A percentile compares a stretch with the other conserved stretches of the same genome.
These are phyloP conservation scores for Enhydra lutris DNA, from an alignment of 2,113 vertebrate species.

Conservation along the genomic window DNA sequence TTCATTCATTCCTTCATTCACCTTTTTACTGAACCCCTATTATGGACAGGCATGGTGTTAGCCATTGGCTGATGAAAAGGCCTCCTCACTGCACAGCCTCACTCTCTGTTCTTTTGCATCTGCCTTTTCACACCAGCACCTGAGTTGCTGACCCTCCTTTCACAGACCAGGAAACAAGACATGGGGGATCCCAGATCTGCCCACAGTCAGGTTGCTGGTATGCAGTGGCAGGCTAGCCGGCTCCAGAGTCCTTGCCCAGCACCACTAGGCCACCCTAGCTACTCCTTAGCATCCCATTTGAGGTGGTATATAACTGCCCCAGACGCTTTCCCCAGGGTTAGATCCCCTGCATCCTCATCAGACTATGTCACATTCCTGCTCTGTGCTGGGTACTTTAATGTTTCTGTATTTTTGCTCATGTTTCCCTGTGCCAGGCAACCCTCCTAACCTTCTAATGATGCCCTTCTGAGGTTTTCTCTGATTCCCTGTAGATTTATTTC, in stretches of 20 bases:
- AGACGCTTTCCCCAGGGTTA: not conserved
- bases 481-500: not conserved
- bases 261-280: not conserved
- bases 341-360: not conserved
- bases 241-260: not conserved
- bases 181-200: not conserved
- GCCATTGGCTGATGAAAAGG: not conserved
- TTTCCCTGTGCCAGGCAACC: not conserved
- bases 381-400: not conserved
- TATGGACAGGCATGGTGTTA: not conserved
- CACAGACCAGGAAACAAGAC: not conserved
- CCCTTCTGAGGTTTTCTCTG: not conserved
- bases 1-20: not conserved
- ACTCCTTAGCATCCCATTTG: not conserved
- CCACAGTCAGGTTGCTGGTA: not conserved
- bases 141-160: not conserved
- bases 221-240: accelerated
- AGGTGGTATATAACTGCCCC: not conserved
- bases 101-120: not conserved
- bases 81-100: not conserved
- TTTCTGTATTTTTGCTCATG: not conserved
- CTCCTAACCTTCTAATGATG: not conserved
- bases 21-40: not conserved
- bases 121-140: not conserved
- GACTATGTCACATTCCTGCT: not conserved